phyloP scores from a whole-genome alignment of 2,888 invertebrate genomes.

The Nowickia ferox region DNA sequence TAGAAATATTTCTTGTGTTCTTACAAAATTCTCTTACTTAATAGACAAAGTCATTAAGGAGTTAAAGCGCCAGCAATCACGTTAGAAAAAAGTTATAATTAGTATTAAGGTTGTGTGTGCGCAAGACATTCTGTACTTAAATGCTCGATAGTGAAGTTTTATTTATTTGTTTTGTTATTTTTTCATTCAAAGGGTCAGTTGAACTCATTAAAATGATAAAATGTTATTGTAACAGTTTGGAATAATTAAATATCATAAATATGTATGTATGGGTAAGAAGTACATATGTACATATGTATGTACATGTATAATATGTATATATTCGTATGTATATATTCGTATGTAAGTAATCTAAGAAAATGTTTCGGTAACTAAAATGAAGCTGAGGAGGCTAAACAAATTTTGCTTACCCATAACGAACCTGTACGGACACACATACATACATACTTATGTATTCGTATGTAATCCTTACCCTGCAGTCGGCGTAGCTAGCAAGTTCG shows the following conservation, averaged over 20 bases:
- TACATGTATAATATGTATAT: too few relatives aligned
- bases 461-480: too few relatives aligned
- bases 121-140: background rate
- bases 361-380: background rate
- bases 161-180: conserved; percentile 4
- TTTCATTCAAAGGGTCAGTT: conserved; percentile 69
- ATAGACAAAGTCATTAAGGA: conserved; percentile 70
- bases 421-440: too few relatives aligned
- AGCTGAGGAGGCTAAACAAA: background rate
- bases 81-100: conserved; percentile 68
- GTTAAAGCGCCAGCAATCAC: conserved; percentile 48
- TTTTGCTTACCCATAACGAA: too few relatives aligned
- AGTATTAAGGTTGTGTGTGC: conserved; percentile 50
- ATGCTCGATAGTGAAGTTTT: conserved; percentile 19
- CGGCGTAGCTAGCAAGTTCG: too few relatives aligned
- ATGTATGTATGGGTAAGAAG: background rate
- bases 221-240: conserved; percentile 81
- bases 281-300: too few relatives aligned
- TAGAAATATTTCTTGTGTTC: conserved; percentile 51
- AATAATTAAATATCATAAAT: conserved; percentile 76
- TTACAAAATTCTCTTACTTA: conserved; percentile 54
- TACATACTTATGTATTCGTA: too few relatives aligned
- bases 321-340: too few relatives aligned
- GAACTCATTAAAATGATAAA: conserved; percentile 81
- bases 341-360: background rate